Conservation (phyloP, 1,140 invertebrate species). For the Antheraea mylitta region DNA sequence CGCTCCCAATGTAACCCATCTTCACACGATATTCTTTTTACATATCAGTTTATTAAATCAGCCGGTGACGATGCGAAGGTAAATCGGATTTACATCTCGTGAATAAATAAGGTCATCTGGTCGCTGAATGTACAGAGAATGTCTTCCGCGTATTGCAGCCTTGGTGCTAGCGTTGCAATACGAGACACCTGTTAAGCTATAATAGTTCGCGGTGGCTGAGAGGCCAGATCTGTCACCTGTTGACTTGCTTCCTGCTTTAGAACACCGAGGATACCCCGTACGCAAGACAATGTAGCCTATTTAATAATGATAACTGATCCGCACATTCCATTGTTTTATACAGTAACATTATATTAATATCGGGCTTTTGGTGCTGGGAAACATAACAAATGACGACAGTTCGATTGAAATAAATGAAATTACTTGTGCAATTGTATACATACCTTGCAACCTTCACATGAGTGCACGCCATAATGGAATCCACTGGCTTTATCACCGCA, state of each 20-base stretch:
- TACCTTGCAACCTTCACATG: conserved; percentile 99
- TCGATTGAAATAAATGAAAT: conserved; percentile 4
- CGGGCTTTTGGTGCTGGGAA: conserved; percentile 29
- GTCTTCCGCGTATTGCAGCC: conserved; percentile 69
- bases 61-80: conserved; percentile 16
- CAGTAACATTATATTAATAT: no score
- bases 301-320: background rate
- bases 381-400: conserved; percentile 17
- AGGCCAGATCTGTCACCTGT: conserved; percentile 16
- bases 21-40: conserved; percentile 42
- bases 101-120: conserved; percentile 52
- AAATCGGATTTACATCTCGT: conserved; percentile 36
- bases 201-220: conserved; percentile 10
- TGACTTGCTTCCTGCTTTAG: conserved; percentile 27
- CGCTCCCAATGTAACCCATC: conserved; percentile 29
- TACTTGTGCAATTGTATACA: conserved; percentile 26
- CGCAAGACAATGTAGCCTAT: conserved; percentile 3
- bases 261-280: conserved; percentile 23
- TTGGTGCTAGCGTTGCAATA: conserved; percentile 31
- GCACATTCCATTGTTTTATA: no score
- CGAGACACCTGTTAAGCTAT: conserved; percentile 15
- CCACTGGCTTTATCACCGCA: conserved; percentile 99
- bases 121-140: conserved; percentile 56
- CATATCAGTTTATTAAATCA: conserved; percentile 18
- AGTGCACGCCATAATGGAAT: conserved; percentile 99